phyloP scores from a whole-genome alignment of 2,888 invertebrate species.

The Dexiosoma caninum region DNA sequence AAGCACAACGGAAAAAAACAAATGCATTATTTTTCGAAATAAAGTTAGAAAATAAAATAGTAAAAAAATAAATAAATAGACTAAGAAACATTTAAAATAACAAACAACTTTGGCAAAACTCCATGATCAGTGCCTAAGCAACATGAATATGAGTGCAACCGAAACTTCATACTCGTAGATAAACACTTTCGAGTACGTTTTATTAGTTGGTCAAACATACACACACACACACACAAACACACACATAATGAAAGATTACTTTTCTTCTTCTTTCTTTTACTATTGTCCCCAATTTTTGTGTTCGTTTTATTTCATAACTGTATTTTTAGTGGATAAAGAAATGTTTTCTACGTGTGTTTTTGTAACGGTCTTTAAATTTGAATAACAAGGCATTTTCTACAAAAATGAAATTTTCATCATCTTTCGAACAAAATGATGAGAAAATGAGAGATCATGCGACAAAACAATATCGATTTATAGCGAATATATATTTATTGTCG shows the following conservation, averaged over 20 bases:
- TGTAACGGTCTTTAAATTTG: too few species aligned
- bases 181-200: background rate
- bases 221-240: background rate
- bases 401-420: too few species aligned
- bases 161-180: background rate
- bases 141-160: conserved; percentile 1
- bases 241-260: background rate
- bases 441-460: too few species aligned
- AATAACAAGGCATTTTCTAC: too few species aligned
- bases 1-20: too few species aligned
- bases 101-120: conserved; percentile 35
- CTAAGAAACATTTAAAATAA: conserved; percentile 26
- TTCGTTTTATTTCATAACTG: background rate
- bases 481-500: too few species aligned
- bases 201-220: background rate
- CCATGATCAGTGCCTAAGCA: conserved; percentile 26
- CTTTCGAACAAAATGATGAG: too few species aligned
- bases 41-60: background rate
- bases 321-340: background rate
- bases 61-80: background rate
- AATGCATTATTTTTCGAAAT: background rate
- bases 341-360: too few species aligned
- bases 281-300: background rate
- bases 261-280: background rate
- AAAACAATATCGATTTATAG: too few species aligned